phyloP scores from a whole-genome alignment of 2,113 vertebrate genomes.

The Menidia beryllina region DNA sequence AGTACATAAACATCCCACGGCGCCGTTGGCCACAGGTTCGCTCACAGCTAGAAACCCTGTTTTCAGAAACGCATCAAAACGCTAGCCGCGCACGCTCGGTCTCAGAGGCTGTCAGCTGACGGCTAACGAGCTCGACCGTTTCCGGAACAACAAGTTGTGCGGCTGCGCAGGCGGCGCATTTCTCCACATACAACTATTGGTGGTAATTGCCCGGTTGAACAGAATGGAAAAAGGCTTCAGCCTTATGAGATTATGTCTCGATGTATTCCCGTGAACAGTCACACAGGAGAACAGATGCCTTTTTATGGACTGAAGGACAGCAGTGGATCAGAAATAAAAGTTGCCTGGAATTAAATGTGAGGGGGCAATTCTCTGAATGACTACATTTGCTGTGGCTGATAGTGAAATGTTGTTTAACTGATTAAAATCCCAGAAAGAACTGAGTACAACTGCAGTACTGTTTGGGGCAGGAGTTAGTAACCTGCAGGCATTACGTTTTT shows the following conservation, averaged over 20 bases:
- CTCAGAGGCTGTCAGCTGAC: constrained; percentile 45
- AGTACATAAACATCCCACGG: constrained; percentile 30
- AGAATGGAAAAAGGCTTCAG: constrained; percentile 4
- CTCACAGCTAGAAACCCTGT: constrained; percentile 35
- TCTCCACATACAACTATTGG: constrained; percentile 6
- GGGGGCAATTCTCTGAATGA: neutral
- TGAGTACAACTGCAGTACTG: neutral
- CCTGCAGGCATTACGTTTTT: neutral
- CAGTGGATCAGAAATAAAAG: neutral
- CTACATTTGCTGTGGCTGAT: neutral
- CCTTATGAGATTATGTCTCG: neutral
- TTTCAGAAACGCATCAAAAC: constrained; percentile 45
- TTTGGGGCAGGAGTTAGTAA: neutral
- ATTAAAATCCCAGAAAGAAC: neutral
- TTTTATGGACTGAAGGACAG: neutral
- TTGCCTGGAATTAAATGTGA: neutral
- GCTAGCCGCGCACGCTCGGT: constrained; percentile 31
- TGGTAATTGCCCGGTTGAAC: constrained; percentile 20
- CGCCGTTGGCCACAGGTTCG: constrained; percentile 50
- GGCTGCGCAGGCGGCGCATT: constrained; percentile 10
- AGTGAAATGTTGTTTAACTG: neutral
- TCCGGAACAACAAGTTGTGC: constrained; percentile 20
- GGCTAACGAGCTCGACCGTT: constrained; percentile 62
- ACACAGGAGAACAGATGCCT: neutral
- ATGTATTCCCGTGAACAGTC: constrained; percentile 4